Base-by-base conservation (phyloP, 2,888 invertebrate genomes). In the Sarcophaga variegata region DNA sequence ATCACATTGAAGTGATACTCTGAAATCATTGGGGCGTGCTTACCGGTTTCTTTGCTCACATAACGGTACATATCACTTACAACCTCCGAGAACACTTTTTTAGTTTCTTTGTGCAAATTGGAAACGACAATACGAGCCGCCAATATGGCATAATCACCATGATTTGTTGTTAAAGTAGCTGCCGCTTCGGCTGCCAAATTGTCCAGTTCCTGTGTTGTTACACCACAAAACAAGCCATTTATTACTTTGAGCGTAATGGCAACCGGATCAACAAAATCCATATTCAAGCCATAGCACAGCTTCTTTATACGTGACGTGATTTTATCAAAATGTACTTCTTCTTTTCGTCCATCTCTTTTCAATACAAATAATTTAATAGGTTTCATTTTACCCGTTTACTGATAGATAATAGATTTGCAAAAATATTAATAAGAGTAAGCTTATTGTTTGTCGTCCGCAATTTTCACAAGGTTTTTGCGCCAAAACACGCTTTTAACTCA, bases 121-220 rank as follows among this genome's bases (percentile, higher is more conserved):
- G 99, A 99, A 69, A 99, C 96, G 10, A 98, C 99, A 91, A 99
- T 97, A 89, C 99, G 95, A 4, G 97, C 97, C 78, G 97, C 98
- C 76, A 98, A 94, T 84, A 97, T 94, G 6, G 97, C 99, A 95
- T 99, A 99, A 94, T 99, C 99, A 0, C 99, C 98, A 94, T 99
- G 99, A 91, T 97, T 96, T 4, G 98, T 98, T 0, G 99, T 99
- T 97, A 99, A 97, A 54, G 98, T 98, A 14, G 99, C 99, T n/a
- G 99, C 98, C 62, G 98, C 99, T 94, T 99, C 99, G 0, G 99
- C 99, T 69, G 99, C 99, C 88, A 99, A 94, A 93, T 99, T 99
- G 93, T 99, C 99, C 90, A 99, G 94, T 93, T 99, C 99, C 22
- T 98, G 97, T 0, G 99, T 99, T 10, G 98, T 98, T 2, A 99